phyloP scores from a whole-genome alignment of 23 tunicate species.

The Pegea sp. region DNA sequence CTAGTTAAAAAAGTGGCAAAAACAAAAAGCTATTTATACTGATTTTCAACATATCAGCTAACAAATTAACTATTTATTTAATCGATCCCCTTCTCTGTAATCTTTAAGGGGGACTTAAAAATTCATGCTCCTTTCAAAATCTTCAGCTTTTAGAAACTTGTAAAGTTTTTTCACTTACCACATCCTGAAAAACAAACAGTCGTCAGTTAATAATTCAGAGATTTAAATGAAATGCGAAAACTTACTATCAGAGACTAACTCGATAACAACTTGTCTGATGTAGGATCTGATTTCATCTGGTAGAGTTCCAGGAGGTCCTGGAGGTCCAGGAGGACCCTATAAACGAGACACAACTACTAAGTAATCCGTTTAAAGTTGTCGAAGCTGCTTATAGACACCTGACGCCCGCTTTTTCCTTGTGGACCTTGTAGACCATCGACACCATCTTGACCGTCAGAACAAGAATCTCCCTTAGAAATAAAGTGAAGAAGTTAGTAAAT shows the following conservation, averaged over 20 bases:
- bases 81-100: too few species aligned
- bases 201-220: background rate
- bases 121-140: too few species aligned
- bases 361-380: background rate
- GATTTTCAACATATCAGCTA: too few species aligned
- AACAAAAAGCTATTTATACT: too few species aligned
- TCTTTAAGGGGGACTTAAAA: too few species aligned
- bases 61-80: too few species aligned
- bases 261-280: constrained; percentile 31
- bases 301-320: constrained; percentile 16
- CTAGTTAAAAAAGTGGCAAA: too few species aligned
- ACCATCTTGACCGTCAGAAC: constrained; percentile 41
- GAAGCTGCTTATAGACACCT: constrained; percentile 11
- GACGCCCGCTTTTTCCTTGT: constrained; percentile 37
- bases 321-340: constrained; percentile 39
- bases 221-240: background rate
- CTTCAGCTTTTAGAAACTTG: background rate
- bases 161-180: background rate
- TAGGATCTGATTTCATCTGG: constrained; percentile 19
- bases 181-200: background rate
- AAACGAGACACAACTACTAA: background rate
- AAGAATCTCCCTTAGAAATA: constrained; percentile 32
- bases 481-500: too few species aligned
- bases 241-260: constrained; percentile 47
- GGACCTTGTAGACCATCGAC: constrained; percentile 44